phyloP scores from a whole-genome alignment of 2,113 vertebrate species.

The Rousettus leschenaultii region DNA sequence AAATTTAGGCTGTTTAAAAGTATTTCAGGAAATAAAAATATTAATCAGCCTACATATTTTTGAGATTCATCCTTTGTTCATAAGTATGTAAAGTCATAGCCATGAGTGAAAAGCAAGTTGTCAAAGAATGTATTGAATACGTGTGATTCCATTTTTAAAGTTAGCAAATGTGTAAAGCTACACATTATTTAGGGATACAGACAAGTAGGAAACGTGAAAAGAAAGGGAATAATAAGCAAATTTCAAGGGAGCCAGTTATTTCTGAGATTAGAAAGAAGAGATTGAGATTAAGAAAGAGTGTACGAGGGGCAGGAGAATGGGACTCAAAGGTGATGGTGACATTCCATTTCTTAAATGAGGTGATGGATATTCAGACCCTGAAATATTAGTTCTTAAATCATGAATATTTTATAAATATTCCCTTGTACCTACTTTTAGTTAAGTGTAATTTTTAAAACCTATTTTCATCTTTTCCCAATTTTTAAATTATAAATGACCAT shows the following conservation, averaged over 20 bases:
- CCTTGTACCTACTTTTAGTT: background rate
- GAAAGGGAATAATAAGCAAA: background rate
- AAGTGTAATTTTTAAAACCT: background rate
- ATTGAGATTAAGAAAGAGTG: background rate
- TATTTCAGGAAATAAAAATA: background rate
- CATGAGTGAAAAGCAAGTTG: background rate
- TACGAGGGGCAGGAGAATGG: background rate
- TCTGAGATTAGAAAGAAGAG: background rate
- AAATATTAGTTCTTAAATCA: background rate
- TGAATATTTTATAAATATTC: slow-evolving; percentile 24
- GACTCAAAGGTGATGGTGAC: background rate
- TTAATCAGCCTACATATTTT: background rate
- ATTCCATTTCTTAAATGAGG: background rate
- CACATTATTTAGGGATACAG: background rate
- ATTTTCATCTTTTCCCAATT: background rate
- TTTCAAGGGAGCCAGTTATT: background rate
- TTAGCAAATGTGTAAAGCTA: background rate
- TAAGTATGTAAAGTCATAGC: background rate
- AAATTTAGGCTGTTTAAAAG: background rate
- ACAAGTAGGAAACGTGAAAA: background rate
- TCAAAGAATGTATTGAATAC: background rate
- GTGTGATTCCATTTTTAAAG: background rate
- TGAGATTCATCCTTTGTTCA: background rate
- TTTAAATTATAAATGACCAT: background rate
- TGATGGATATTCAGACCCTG: background rate